Evolutionary conservation across 2,113 vertebrate genomes (phyloP).

Genomic region (Podarcis cretensis): DNA sequence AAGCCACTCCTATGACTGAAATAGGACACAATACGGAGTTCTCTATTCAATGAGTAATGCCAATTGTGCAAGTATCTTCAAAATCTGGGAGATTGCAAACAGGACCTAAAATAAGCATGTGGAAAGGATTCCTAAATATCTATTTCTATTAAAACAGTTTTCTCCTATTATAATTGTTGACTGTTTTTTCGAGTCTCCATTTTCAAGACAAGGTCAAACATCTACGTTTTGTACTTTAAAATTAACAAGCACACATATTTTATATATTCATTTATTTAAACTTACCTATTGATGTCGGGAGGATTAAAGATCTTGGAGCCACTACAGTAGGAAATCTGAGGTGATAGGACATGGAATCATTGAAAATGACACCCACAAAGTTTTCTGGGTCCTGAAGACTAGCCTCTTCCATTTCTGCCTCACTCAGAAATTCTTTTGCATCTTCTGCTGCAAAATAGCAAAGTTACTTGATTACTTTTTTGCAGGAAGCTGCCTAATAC

Average conservation of each 20-base stretch:
- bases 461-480: neutral
- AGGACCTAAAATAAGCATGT: fast-evolving
- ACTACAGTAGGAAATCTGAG: constrained; percentile 73
- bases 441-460: constrained; percentile 58
- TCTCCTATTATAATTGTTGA: neutral
- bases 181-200: neutral
- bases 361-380: constrained; percentile 79
- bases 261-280: neutral
- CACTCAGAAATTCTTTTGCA: constrained; percentile 70
- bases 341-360: constrained; percentile 76
- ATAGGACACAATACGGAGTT: neutral
- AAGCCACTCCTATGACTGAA: neutral
- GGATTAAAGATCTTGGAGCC: constrained; percentile 68
- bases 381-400: constrained; percentile 55
- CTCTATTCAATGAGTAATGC: neutral
- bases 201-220: neutral
- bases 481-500: neutral
- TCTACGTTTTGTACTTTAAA: neutral
- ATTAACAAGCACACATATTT: neutral
- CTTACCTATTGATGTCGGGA: constrained; percentile 75
- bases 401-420: constrained; percentile 73
- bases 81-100: neutral
- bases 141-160: neutral
- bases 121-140: neutral
- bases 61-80: neutral